Evolutionary conservation across 2,797 vertebrate species (phyloP).

Genomic region (Chloroceryle amazona): DNA sequence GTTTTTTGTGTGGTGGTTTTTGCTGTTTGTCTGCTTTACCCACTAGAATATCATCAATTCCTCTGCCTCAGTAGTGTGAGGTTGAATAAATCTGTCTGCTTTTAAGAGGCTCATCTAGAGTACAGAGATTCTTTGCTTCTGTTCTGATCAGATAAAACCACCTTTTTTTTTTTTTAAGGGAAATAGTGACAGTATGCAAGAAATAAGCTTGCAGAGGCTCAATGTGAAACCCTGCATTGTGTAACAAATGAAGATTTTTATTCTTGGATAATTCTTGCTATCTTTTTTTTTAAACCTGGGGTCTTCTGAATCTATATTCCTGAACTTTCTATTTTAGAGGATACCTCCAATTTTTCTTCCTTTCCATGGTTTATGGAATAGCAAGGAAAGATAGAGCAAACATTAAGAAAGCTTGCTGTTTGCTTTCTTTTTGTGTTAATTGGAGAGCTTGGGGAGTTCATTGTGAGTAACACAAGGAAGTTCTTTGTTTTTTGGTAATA

Average conservation of each 20-base stretch:
- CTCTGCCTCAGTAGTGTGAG: background rate
- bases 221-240: background rate
- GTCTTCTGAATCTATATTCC: background rate
- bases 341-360: background rate
- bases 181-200: background rate
- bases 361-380: background rate
- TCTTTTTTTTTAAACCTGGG: background rate
- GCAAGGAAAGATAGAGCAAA: background rate
- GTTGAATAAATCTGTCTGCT: background rate
- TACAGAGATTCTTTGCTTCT: background rate
- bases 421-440: conserved; percentile 23
- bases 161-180: background rate
- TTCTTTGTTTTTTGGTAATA: conserved; percentile 44
- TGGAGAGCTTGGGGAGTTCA: conserved; percentile 16
- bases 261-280: background rate
- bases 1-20: background rate
- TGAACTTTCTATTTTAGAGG: background rate
- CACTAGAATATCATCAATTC: background rate
- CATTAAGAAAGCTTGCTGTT: background rate
- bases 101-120: background rate
- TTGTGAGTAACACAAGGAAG: conserved; percentile 28
- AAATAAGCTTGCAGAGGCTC: background rate
- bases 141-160: background rate
- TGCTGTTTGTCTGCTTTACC: background rate
- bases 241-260: background rate